Evolutionary conservation across 2,113 vertebrate species (phyloP).

Genomic region (Micronycteris hirsuta): DNA sequence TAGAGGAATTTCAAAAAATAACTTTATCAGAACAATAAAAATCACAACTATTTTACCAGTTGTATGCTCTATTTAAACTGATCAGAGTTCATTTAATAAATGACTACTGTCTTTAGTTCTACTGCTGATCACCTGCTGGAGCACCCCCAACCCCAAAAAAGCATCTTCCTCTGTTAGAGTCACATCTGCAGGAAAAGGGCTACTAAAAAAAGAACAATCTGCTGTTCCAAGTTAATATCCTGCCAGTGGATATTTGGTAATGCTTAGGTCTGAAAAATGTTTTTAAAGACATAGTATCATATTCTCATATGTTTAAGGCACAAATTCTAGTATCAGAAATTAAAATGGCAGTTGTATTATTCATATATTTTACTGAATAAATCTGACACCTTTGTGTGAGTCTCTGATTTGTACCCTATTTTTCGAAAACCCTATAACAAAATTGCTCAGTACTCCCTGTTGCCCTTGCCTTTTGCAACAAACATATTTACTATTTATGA

Average conservation of each 20-base stretch:
- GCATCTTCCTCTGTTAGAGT: conserved; percentile 41
- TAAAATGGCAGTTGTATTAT: neutral
- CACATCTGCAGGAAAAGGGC: conserved; percentile 58
- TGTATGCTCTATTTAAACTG: neutral
- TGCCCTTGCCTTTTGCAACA: neutral
- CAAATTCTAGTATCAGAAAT: conserved; percentile 24
- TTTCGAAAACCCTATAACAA: conserved; percentile 31
- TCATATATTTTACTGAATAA: conserved; percentile 27
- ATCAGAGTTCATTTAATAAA: conserved; percentile 35
- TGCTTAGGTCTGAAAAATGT: conserved; percentile 27
- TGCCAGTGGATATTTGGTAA: conserved; percentile 58
- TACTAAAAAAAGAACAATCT: conserved; percentile 66
- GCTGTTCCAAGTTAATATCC: conserved; percentile 58
- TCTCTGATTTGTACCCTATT: neutral
- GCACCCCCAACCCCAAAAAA: neutral
- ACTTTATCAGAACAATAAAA: neutral
- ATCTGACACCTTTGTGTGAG: neutral
- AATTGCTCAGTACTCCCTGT: neutral
- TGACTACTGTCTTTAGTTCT: neutral
- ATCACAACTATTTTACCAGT: neutral
- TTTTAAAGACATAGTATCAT: conserved; percentile 43
- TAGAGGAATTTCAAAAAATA: neutral
- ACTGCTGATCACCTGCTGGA: neutral
- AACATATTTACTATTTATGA: neutral
- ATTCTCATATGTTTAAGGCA: conserved; percentile 31